Base-by-base conservation (phyloP, 1,140 invertebrate species). In the Cotesia chilonis region DNA sequence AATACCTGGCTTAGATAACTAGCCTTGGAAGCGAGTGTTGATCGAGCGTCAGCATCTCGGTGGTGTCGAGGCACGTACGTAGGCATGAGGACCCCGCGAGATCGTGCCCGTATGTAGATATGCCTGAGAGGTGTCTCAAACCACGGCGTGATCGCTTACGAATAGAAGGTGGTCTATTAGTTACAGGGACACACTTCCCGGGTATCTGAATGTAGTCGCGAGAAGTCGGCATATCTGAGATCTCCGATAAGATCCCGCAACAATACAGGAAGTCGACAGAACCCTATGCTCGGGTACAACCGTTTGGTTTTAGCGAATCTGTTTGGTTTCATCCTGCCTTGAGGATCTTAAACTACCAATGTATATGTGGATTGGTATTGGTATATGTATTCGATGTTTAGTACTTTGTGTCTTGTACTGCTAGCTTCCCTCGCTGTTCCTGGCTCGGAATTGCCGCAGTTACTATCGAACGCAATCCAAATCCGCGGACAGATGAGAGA, bases 191-290 rank as follows among this genome's bases (percentile, higher is more conserved):
- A 10, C 52, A 51, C 63, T 37, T 28, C 6, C 51, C 28, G 51
- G 28, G 14, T 17, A 14, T 51, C 9, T 35, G 63, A 37, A 47
- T 47, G 41, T 47, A 47, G 41, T 47, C 6, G 10, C 10, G 60
- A 51, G 61, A 77, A 78, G 76, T 75, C 71, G 55, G 75, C 77
- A 76, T 80, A 81, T 82, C 79, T 81, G 70, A 73, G 79, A 82
- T 82, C 79, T 77, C 55, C 79, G 81, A 82, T 82, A 82, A 82
- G 74, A 79, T 81, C 28, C 28, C 28, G 75, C 78, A 76, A 80
- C 77, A 80, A 79, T 79, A 78, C 80, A 77, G 78, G 74, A 80
- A 82, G 76, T 77, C 73, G 71, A 72, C 66, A 59, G 38, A 65
- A 17, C 51, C 65, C 35, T 12, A 37, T 4, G 35, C 36, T 70